Percentiles rank a stretch among this genome's conserved stretches.
These are phyloP conservation scores for Pygoscelis adeliae DNA, from an alignment of 2,113 vertebrate species.

Conservation along the genomic window DNA sequence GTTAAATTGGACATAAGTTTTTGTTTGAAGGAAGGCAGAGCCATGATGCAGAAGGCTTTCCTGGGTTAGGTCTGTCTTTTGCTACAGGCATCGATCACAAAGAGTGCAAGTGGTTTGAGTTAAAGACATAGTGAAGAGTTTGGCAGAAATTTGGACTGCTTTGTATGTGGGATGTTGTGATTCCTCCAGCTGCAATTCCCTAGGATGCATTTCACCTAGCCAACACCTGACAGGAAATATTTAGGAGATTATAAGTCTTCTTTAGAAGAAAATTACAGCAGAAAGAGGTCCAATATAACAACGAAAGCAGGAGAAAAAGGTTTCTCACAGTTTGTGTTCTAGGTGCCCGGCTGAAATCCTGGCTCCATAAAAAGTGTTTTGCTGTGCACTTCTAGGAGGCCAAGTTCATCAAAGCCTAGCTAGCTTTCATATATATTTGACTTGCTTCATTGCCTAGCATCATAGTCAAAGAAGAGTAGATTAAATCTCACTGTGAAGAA, in stretches of 20 bases:
- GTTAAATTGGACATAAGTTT: background rate
- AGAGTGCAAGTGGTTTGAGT: constrained; percentile 28
- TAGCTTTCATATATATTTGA: background rate
- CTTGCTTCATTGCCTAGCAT: background rate
- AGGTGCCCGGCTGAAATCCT: background rate
- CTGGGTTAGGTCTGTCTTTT: background rate
- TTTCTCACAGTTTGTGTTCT: constrained; percentile 16
- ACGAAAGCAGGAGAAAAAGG: background rate
- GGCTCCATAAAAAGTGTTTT: background rate
- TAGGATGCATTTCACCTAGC: constrained; percentile 20
- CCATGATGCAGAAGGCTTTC: background rate
- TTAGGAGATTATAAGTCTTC: constrained; percentile 52
- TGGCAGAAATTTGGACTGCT: constrained; percentile 40
- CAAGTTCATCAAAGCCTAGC: background rate
- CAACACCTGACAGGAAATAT: constrained; percentile 10
- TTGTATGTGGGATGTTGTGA: background rate
- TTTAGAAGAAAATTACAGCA: constrained; percentile 42
- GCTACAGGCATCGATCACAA: background rate
- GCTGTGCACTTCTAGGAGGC: background rate
- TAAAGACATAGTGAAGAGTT: constrained; percentile 35
- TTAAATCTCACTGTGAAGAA: background rate
- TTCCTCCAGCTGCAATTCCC: constrained; percentile 21
- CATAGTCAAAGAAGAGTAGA: background rate
- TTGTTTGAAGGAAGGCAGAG: background rate
- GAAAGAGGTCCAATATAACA: constrained; percentile 8